These are phyloP conservation scores for Drosophila funebris DNA, from an alignment of 1,140 invertebrate species.

Conservation along the genomic window DNA sequence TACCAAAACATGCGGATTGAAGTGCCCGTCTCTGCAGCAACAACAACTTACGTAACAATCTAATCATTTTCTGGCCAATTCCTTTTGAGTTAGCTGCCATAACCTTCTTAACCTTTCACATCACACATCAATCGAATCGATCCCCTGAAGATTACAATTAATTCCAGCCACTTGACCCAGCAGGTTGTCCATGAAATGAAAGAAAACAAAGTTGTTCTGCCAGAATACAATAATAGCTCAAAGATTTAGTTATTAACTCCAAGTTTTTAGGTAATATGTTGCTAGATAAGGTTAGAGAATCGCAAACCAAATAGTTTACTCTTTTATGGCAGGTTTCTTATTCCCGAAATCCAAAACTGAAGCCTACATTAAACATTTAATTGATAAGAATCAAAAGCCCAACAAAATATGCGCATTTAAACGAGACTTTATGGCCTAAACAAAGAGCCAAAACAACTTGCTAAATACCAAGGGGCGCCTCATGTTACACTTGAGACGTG, in stretches of 20 bases:
- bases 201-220: conserved; percentile 23
- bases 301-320: background rate
- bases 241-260: conserved; percentile 26
- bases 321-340: conserved; percentile 29
- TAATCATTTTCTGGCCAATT: conserved; percentile 4
- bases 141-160: conserved; percentile 75
- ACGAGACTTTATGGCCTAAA: background rate
- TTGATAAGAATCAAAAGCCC: conserved; percentile 25
- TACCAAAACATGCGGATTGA: background rate
- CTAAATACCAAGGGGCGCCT: conserved; percentile 60
- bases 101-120: conserved; percentile 67
- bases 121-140: conserved; percentile 34
- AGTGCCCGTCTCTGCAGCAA: conserved; percentile 4
- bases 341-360: conserved; percentile 9
- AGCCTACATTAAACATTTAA: conserved; percentile 35
- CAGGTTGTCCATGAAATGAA: conserved; percentile 50
- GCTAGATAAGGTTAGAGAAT: conserved; percentile 15
- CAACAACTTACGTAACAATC: conserved; percentile 16
- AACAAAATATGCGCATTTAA: conserved; percentile 26
- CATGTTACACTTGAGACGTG: conserved; percentile 68
- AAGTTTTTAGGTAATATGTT: conserved; percentile 49
- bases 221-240: conserved; percentile 42
- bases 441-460: conserved; percentile 26
- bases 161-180: conserved; percentile 55
- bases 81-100: conserved; percentile 37